A percentile compares a stretch with the other conserved stretches of the same genome.
phyloP scores from a whole-genome alignment of 2,797 vertebrate species.

The Harpagifer antarcticus region DNA sequence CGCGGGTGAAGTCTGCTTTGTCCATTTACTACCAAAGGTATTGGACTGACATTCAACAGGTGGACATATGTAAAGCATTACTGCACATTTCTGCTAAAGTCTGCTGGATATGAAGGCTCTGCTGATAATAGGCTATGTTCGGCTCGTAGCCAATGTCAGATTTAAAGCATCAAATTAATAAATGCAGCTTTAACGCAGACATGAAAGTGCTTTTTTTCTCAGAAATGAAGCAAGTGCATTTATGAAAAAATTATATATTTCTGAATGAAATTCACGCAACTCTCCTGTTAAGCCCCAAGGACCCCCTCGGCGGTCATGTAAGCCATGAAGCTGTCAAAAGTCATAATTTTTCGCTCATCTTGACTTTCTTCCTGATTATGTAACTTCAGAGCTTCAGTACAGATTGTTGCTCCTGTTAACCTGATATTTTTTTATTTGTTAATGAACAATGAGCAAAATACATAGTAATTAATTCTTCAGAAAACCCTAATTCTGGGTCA shows the following conservation, averaged over 20 bases:
- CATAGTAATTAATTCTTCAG: not conserved
- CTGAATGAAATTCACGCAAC: no score
- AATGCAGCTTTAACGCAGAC: not conserved
- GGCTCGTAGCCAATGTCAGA: no score
- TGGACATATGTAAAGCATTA: not conserved
- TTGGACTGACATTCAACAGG: not conserved
- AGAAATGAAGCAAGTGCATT: not conserved
- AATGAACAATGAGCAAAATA: not conserved
- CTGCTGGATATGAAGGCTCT: no score
- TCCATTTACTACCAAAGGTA: no score
- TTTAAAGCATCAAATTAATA: no score
- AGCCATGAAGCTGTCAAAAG: not conserved
- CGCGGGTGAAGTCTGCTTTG: no score
- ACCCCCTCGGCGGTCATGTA: not conserved
- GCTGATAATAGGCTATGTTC: no score
- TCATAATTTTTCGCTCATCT: not conserved
- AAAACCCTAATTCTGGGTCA: slow-evolving; percentile 30
- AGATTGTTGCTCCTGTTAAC: slow-evolving; percentile 2
- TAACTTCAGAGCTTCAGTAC: slow-evolving; percentile 3
- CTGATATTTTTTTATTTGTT: not conserved
- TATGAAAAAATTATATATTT: not conserved
- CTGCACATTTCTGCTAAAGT: not conserved
- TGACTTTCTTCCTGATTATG: not conserved
- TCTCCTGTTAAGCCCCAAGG: no score
- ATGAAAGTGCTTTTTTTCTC: not conserved